Evolutionary conservation across 1,140 invertebrate species (phyloP).

Genomic region (Popillia japonica): DNA sequence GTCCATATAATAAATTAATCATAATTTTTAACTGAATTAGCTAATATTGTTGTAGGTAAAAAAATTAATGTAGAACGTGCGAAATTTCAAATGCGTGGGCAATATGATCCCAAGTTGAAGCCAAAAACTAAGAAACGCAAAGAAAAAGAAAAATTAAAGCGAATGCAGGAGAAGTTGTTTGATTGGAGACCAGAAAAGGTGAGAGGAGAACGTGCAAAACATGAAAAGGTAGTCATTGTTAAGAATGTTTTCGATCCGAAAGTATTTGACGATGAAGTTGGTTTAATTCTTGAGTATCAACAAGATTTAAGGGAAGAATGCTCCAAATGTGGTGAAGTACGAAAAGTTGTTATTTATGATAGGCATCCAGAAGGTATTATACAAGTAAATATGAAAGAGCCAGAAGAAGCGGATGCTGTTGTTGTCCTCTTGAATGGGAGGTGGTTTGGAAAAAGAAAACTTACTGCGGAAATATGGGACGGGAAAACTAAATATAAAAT

Average conservation of each 20-base stretch:
- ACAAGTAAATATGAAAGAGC: conserved; percentile 88
- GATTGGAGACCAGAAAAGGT: conserved; percentile 96
- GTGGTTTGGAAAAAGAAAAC: conserved; percentile 87
- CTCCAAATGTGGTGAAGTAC: conserved; percentile 90
- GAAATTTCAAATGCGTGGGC: conserved; percentile 94
- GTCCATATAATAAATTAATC: too few species aligned
- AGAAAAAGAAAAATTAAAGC: conserved; percentile 89
- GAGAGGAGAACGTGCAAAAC: conserved; percentile 81
- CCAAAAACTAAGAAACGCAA: conserved; percentile 92
- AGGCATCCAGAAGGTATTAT: conserved; percentile 94
- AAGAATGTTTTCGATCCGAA: conserved; percentile 93
- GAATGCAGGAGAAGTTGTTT: conserved; percentile 94
- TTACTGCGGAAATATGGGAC: conserved; percentile 92
- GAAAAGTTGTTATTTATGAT: conserved; percentile 93
- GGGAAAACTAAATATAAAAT: conserved; percentile 94
- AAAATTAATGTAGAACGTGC: conserved; percentile 90
- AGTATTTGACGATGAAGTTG: conserved; percentile 90
- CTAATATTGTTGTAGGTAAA: conserved; percentile 53
- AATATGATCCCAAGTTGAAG: conserved; percentile 93
- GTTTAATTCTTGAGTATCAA: conserved; percentile 89
- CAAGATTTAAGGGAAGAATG: conserved; percentile 91
- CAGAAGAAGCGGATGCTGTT: conserved; percentile 91
- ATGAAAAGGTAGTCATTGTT: conserved; percentile 91
- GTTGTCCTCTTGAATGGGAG: conserved; percentile 88
- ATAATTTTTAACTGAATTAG: not conserved